A percentile compares a stretch with the other conserved stretches of the same genome.
These are phyloP conservation scores for Galleria mellonella DNA, from an alignment of 1,140 invertebrate genomes.

Conservation along the genomic window DNA sequence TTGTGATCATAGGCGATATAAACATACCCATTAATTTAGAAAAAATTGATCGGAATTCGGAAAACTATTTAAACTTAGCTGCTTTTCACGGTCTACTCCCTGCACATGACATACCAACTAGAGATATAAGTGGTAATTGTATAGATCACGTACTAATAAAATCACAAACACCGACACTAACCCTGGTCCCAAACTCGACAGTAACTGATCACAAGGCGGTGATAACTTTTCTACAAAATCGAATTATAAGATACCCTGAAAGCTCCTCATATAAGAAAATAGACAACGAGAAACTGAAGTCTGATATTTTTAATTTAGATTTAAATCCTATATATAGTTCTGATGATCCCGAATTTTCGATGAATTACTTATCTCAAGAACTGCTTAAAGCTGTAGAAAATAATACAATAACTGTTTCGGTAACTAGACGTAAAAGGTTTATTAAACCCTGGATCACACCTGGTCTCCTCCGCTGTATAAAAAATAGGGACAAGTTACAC, in stretches of 20 bases:
- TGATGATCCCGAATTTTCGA: neutral
- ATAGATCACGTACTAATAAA: slow-evolving; percentile 7
- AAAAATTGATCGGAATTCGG: neutral
- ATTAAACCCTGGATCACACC: slow-evolving; percentile 3
- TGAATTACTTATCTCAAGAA: neutral
- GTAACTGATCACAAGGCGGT: slow-evolving; percentile 4
- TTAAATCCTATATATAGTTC: neutral
- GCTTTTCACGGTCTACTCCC: slow-evolving; percentile 2
- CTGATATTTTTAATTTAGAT: neutral
- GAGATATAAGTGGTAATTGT: slow-evolving; percentile 1
- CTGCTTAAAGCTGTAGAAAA: neutral
- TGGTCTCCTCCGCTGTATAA: neutral
- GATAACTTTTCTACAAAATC: neutral
- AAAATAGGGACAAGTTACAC: neutral
- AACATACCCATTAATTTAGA: slow-evolving; percentile 1
- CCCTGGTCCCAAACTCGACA: neutral
- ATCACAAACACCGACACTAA: neutral
- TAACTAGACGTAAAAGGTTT: neutral
- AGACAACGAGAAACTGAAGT: neutral
- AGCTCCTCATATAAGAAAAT: neutral
- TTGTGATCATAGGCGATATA: neutral
- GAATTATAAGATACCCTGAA: neutral
- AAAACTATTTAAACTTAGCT: slow-evolving; percentile 4
- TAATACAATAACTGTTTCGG: neutral
- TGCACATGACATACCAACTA: slow-evolving; percentile 6